Percentiles rank a stretch among this genome's conserved stretches.
Evolutionary conservation across 2,888 invertebrate genomes (phyloP).

Genomic region (Psococerastis gibbosa): DNA sequence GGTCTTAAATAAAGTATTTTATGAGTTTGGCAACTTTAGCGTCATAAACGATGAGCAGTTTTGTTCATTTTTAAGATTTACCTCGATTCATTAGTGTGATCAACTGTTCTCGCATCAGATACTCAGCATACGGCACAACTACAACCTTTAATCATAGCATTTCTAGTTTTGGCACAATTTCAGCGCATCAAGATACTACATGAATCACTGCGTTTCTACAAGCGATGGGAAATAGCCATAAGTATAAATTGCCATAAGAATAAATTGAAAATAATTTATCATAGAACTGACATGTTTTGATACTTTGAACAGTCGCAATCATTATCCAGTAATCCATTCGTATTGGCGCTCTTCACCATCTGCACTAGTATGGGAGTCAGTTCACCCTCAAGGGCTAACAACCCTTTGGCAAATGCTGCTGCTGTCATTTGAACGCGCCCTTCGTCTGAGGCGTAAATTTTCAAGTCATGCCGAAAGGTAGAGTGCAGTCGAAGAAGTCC

Average conservation of each 20-base stretch:
- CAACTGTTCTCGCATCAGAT: too few species aligned
- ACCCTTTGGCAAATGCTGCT: slow-evolving; percentile 96
- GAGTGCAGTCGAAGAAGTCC: slow-evolving; percentile 90
- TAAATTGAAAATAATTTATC: background rate
- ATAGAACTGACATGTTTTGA: slow-evolving; percentile 63
- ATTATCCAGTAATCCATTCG: slow-evolving; percentile 92
- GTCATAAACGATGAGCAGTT: too few species aligned
- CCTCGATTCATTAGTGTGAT: too few species aligned
- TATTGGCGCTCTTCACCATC: slow-evolving; percentile 99
- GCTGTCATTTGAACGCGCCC: slow-evolving; percentile 99
- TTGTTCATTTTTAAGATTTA: too few species aligned
- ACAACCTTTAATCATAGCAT: too few species aligned
- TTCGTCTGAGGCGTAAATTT: slow-evolving; percentile 99
- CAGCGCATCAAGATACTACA: too few species aligned
- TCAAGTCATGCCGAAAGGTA: slow-evolving; percentile 95
- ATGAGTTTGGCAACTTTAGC: too few species aligned
- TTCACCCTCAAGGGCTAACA: slow-evolving; percentile 93
- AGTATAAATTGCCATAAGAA: background rate
- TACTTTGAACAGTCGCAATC: slow-evolving; percentile 94
- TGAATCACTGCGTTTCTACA: too few species aligned
- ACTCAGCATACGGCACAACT: too few species aligned
- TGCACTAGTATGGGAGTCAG: slow-evolving; percentile 96
- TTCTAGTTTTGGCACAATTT: too few species aligned
- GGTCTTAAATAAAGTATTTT: too few species aligned
- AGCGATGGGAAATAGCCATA: background rate